A percentile compares a stretch with the other conserved stretches of the same genome.
Conservation (phyloP, 2,113 vertebrate species). For the Mesitornis unicolor region DNA sequence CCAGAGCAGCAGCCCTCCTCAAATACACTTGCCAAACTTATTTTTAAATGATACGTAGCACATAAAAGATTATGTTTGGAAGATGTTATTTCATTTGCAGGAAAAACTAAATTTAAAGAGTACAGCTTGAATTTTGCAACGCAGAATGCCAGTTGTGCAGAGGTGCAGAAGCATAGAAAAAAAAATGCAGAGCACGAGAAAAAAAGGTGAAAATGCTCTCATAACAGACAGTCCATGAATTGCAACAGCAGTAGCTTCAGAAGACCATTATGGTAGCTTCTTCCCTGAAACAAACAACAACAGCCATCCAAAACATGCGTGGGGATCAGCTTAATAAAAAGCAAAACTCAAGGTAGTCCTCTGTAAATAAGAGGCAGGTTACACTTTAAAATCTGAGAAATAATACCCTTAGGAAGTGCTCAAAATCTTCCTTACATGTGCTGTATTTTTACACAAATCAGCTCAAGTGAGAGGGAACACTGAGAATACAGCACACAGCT, state of each 20-base stretch:
- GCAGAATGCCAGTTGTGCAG: background rate
- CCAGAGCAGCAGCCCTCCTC: background rate
- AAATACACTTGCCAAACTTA: background rate
- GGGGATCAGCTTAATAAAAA: background rate
- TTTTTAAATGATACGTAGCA: background rate
- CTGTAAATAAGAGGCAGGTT: background rate
- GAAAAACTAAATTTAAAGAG: background rate
- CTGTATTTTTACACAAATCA: slow-evolving; percentile 5
- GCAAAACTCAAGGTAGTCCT: fast-evolving
- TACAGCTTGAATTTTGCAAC: background rate
- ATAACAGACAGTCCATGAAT: background rate
- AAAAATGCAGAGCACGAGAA: background rate
- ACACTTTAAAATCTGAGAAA: background rate
- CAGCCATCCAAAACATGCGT: background rate
- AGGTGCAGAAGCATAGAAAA: background rate
- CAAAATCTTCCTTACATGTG: background rate
- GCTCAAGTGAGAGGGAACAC: background rate
- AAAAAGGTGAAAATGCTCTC: background rate
- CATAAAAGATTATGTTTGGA: background rate
- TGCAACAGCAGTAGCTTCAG: background rate
- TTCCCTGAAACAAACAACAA: background rate
- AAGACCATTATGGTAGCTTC: background rate
- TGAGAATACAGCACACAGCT: background rate
- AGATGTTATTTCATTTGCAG: background rate
- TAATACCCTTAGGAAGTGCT: background rate